Conservation (phyloP, 2,797 vertebrate species). For the Stomatorhinus walkeri region DNA sequence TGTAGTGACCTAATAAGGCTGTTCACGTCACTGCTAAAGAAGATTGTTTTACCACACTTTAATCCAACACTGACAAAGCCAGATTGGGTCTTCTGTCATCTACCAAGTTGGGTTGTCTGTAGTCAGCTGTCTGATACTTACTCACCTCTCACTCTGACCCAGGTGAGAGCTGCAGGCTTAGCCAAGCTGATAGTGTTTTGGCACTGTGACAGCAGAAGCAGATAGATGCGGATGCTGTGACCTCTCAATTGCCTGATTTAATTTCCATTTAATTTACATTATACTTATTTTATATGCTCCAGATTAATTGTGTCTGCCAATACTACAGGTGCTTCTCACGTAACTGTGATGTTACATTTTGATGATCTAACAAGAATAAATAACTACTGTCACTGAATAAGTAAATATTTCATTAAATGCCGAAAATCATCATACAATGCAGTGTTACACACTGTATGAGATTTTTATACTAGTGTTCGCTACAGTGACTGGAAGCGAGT, state of each 20-base stretch:
- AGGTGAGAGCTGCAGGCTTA: background rate
- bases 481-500: too few species aligned
- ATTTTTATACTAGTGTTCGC: too few species aligned
- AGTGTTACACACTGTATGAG: background rate
- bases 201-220: background rate
- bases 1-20: background rate
- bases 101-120: background rate
- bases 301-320: background rate
- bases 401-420: background rate
- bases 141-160: background rate
- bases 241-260: background rate
- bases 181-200: background rate
- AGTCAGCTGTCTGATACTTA: background rate
- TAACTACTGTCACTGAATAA: background rate
- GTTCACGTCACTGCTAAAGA: background rate
- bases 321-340: background rate
- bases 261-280: background rate
- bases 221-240: background rate
- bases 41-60: background rate
- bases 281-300: background rate
- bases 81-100: background rate
- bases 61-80: background rate
- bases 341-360: background rate
- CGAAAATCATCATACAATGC: background rate
- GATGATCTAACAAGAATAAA: background rate